Base-by-base conservation (phyloP, 2,888 invertebrate genomes). In the Limulus polyphemus region DNA sequence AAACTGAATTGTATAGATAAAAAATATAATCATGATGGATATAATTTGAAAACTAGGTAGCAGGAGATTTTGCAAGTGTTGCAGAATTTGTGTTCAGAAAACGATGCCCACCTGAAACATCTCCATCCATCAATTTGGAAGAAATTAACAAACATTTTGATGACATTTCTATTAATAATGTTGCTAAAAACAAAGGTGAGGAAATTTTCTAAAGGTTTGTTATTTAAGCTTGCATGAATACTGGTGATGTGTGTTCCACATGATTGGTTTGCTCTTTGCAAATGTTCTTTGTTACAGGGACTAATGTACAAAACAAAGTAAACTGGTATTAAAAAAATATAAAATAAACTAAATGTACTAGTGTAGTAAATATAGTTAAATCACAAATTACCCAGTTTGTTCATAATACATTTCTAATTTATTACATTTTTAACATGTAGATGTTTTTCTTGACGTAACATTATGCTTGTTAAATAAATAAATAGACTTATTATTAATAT, bases 1-100 rank as follows among this genome's bases (percentile, higher is more conserved):
- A 32, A 32, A 32, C 32, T n/a, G 14, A 51, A 51, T 7, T 5
- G 51, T n/a, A 51, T 13, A 14, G 51, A n/a, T 51, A 16, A 54
- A 17, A 0, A 54, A 54, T 11, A 13, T 7, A 50, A 50, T 50
- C 14, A 50, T 13, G 3, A 13, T 50, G 51, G 14, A 14, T 51
- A 7, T 11, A 54, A 54, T 54, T 54, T 11, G 12, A 32, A 32
- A 32, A 32, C 32, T 71, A 76, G 72, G 78, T 72, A 71, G 81
- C 76, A 71, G 83, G 79, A 67, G 92, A 94, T 76, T 93, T 92
- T 77, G 88, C 89, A 0, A 86, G 86, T 67, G 83, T 86, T 17
- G 86, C 88, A 0, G 87, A 82, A 74, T 82, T 80, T 72, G 83
- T 90, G 5, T 75, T 93, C 56, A 78, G 79, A 67, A 77, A 76